phyloP scores from a whole-genome alignment of 2,797 vertebrate species.

The Benthosema pterotum region DNA sequence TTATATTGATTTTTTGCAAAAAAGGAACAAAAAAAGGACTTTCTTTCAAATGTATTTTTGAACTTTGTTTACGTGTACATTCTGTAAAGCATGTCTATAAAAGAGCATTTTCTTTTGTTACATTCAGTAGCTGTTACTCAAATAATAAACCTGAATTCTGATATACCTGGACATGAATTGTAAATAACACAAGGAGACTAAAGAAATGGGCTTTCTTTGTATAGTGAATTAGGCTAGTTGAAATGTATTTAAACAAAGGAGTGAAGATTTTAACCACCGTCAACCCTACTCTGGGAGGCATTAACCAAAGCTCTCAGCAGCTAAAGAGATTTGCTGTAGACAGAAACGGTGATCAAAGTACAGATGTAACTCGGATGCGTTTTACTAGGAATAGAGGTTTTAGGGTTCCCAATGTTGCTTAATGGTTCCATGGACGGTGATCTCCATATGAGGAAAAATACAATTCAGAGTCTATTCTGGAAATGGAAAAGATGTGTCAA shows the following conservation, averaged over 20 bases:
- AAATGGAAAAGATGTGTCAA: constrained; percentile 52
- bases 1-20: constrained; percentile 41
- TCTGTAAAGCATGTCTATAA: constrained; percentile 85
- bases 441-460: background rate
- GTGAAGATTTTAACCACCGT: too few relatives aligned
- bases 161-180: constrained; percentile 20
- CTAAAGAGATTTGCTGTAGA: too few relatives aligned
- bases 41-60: constrained; percentile 51
- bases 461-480: constrained; percentile 51
- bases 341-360: too few relatives aligned
- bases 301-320: too few relatives aligned
- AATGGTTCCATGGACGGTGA: too few relatives aligned
- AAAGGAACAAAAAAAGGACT: constrained; percentile 3
- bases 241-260: too few relatives aligned
- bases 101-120: constrained; percentile 73
- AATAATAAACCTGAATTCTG: constrained; percentile 78
- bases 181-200: background rate
- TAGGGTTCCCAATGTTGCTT: too few relatives aligned
- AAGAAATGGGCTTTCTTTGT: too few relatives aligned
- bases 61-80: constrained; percentile 77
- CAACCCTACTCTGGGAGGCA: too few relatives aligned
- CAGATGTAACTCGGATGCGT: too few relatives aligned
- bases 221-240: too few relatives aligned
- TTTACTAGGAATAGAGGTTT: too few relatives aligned
- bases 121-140: constrained; percentile 67